Conservation (phyloP, 2,113 vertebrate species). For the Atlantisia rogersi region DNA sequence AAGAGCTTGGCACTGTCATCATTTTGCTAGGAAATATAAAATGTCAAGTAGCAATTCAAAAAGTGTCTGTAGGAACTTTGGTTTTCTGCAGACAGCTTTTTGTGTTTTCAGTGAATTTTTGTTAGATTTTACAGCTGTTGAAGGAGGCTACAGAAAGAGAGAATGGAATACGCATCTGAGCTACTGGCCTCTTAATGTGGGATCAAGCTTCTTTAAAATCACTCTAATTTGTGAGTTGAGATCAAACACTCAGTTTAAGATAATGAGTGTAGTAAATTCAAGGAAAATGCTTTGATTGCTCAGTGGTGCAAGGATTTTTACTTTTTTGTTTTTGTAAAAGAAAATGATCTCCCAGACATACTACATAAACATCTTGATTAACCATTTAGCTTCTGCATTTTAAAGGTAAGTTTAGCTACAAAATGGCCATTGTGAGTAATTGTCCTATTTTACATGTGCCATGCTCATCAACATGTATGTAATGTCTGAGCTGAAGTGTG, state of each 20-base stretch:
- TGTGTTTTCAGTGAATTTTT: neutral
- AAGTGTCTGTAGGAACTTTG: neutral
- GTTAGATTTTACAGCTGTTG: neutral
- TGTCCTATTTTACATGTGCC: neutral
- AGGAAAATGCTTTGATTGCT: neutral
- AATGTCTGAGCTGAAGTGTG: neutral
- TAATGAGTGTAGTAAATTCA: neutral
- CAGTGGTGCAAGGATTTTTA: neutral
- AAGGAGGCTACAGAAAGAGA: neutral
- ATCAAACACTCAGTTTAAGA: neutral
- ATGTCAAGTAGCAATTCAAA: neutral
- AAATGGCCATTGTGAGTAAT: neutral
- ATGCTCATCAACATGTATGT: neutral
- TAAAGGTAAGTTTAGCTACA: neutral
- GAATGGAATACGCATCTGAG: neutral
- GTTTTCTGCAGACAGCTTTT: neutral
- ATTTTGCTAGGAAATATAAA: constrained; percentile 4
- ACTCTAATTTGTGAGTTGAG: neutral
- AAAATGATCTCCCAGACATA: neutral
- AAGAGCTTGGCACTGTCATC: neutral
- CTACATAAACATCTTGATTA: neutral
- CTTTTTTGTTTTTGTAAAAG: neutral
- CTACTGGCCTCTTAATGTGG: neutral
- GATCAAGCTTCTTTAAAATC: neutral
- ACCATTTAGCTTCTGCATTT: neutral